Evolutionary conservation across 2,888 invertebrate genomes (phyloP).

Genomic region (Drosophila nr. fundita): DNA sequence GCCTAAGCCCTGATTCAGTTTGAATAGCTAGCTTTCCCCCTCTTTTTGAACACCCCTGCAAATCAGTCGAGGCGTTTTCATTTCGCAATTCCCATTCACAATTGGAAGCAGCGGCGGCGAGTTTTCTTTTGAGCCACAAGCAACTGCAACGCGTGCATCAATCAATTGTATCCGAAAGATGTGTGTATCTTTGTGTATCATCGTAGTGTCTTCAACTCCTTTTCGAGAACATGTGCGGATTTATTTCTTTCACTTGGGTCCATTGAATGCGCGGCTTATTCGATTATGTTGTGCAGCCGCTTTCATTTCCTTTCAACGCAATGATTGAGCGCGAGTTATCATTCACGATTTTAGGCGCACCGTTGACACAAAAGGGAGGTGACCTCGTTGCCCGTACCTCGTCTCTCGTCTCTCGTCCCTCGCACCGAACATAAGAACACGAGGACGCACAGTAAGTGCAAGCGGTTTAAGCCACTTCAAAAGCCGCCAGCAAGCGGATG

Average conservation of each 20-base stretch:
- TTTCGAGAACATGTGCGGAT: slow-evolving; percentile 70
- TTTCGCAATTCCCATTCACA: slow-evolving; percentile 51
- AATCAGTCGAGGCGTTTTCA: slow-evolving; percentile 36
- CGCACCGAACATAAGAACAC: neutral
- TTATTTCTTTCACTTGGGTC: slow-evolving; percentile 72
- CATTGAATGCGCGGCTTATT: slow-evolving; percentile 77
- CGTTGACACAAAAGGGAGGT: slow-evolving; percentile 55
- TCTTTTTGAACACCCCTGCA: neutral
- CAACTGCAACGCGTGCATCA: slow-evolving; percentile 66
- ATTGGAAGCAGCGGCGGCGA: slow-evolving; percentile 29
- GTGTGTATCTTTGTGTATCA: slow-evolving; percentile 52
- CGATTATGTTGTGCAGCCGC: slow-evolving; percentile 72
- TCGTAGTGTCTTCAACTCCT: slow-evolving; percentile 70
- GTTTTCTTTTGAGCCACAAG: slow-evolving; percentile 59
- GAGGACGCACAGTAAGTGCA: slow-evolving; percentile 43
- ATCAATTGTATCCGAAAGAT: slow-evolving; percentile 50
- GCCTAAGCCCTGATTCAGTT: slow-evolving; percentile 69
- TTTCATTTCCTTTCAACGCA: slow-evolving; percentile 74
- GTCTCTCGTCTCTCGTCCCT: neutral
- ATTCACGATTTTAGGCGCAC: slow-evolving; percentile 70
- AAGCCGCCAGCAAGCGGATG: slow-evolving; percentile 42
- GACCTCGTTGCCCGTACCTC: slow-evolving; percentile 21
- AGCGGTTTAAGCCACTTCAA: slow-evolving; percentile 63
- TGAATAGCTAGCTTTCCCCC: slow-evolving; percentile 26
- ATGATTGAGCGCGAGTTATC: slow-evolving; percentile 78